Evolutionary conservation across 2,797 vertebrate species (phyloP).

Genomic region (Mastacembelus armatus): DNA sequence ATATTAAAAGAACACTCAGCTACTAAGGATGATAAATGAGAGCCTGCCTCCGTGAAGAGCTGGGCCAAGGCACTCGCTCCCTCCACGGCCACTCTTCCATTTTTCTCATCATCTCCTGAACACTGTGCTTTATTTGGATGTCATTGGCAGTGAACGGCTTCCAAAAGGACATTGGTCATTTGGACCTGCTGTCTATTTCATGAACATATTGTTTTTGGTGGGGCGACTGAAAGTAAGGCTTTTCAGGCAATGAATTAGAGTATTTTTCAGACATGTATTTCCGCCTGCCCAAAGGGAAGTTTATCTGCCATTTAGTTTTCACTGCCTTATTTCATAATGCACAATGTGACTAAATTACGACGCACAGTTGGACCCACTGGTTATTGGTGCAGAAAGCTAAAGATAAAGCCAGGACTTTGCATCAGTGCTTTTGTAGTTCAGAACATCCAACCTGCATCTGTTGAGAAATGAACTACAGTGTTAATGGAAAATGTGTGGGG

Average conservation of each 20-base stretch:
- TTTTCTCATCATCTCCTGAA: constrained; percentile 19
- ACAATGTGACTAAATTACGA: constrained; percentile 1
- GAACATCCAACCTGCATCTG: neutral
- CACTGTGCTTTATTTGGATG: constrained; percentile 22
- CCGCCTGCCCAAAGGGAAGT: too few species aligned
- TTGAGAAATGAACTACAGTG: neutral
- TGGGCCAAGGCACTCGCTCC: constrained; percentile 30
- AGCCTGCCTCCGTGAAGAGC: constrained; percentile 49
- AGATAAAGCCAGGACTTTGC: neutral
- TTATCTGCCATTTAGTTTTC: constrained; percentile 6
- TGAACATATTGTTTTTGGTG: neutral
- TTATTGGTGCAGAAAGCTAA: constrained; percentile 20
- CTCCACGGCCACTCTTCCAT: constrained; percentile 15
- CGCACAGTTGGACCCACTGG: neutral
- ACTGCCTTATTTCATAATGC: neutral
- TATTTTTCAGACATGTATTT: neutral
- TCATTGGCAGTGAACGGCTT: neutral
- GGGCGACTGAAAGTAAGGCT: neutral
- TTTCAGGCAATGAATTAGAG: neutral
- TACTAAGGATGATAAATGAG: constrained; percentile 76
- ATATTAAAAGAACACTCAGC: constrained; percentile 73
- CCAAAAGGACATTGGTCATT: neutral
- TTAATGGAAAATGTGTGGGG: neutral
- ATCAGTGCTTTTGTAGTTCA: neutral
- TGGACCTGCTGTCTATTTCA: constrained; percentile 3